Conservation (phyloP, 2,888 invertebrate species). For the Lasioglossum vierecki region DNA sequence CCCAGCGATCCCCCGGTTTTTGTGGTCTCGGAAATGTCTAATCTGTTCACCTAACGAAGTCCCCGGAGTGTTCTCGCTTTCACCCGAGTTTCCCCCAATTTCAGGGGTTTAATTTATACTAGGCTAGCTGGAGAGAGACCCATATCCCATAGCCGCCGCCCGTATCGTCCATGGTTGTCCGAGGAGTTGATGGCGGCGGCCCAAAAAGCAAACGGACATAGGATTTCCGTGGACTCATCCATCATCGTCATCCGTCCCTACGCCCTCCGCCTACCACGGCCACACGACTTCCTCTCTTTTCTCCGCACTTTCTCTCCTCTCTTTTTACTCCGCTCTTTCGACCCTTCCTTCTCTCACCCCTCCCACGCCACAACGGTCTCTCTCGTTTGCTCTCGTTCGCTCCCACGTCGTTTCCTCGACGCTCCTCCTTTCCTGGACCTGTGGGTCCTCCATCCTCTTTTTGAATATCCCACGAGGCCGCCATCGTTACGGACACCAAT, state of each 20-base stretch:
- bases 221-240: conserved; percentile 82
- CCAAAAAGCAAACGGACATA: conserved; percentile 81
- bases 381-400: conserved; percentile 60
- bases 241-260: conserved; percentile 82
- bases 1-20: conserved; percentile 6
- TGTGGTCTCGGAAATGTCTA: not conserved
- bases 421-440: conserved; percentile 74
- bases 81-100: conserved; percentile 37
- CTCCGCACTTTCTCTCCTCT: conserved; percentile 47
- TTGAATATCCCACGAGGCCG: conserved; percentile 77
- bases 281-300: conserved; percentile 63
- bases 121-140: conserved; percentile 12
- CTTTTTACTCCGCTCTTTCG: conserved; percentile 38
- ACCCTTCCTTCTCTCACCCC: conserved; percentile 7
- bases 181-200: conserved; percentile 78
- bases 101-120: conserved; percentile 36
- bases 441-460: conserved; percentile 72
- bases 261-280: conserved; percentile 71
- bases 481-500: conserved; percentile 78
- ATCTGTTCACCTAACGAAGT: not conserved
- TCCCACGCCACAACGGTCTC: conserved; percentile 3
- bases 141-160: conserved; percentile 41
- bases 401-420: conserved; percentile 75
- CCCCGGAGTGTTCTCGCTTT: conserved; percentile 5
- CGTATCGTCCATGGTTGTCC: conserved; percentile 65